phyloP scores from a whole-genome alignment of 2,797 vertebrate genomes.

The Crax fasciolata region DNA sequence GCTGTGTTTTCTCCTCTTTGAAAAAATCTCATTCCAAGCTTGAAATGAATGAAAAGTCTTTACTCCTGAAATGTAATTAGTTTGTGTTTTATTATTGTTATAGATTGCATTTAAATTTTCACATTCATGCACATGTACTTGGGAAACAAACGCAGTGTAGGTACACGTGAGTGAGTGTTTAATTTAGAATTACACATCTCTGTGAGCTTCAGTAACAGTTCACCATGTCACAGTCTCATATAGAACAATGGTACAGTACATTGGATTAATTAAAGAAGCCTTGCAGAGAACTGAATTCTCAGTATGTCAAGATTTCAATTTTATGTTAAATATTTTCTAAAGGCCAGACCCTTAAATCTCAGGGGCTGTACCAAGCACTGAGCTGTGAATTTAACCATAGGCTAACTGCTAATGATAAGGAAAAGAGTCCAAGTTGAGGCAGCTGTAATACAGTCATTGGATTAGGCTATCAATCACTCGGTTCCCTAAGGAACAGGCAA shows the following conservation, averaged over 20 bases:
- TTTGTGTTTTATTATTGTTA: constrained; percentile 67
- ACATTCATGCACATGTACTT: constrained; percentile 46
- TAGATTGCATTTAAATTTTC: constrained; percentile 77
- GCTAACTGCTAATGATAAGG: constrained; percentile 94
- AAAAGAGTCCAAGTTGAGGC: constrained; percentile 88
- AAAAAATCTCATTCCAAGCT: constrained; percentile 68
- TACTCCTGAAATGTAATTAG: constrained; percentile 61
- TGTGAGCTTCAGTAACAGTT: constrained; percentile 82
- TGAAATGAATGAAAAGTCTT: constrained; percentile 72
- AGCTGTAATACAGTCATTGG: constrained; percentile 89
- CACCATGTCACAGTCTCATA: constrained; percentile 81
- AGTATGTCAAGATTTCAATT: constrained; percentile 92
- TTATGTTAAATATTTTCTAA: constrained; percentile 95
- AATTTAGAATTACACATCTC: constrained; percentile 85
- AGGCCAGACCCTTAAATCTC: constrained; percentile 93
- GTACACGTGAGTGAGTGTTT: constrained; percentile 80
- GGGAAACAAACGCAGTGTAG: constrained; percentile 68
- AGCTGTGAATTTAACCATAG: constrained; percentile 93
- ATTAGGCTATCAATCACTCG: constrained; percentile 91
- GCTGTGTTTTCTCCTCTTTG: constrained; percentile 63
- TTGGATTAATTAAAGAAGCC: constrained; percentile 90
- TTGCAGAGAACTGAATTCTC: constrained; percentile 87
- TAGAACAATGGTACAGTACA: constrained; percentile 84
- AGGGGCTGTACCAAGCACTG: constrained; percentile 89
- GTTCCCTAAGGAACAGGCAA: constrained; percentile 85